Percentiles rank a stretch among this genome's conserved stretches.
Evolutionary conservation across 2,113 vertebrate genomes (phyloP).

Genomic region (Candoia aspera): DNA sequence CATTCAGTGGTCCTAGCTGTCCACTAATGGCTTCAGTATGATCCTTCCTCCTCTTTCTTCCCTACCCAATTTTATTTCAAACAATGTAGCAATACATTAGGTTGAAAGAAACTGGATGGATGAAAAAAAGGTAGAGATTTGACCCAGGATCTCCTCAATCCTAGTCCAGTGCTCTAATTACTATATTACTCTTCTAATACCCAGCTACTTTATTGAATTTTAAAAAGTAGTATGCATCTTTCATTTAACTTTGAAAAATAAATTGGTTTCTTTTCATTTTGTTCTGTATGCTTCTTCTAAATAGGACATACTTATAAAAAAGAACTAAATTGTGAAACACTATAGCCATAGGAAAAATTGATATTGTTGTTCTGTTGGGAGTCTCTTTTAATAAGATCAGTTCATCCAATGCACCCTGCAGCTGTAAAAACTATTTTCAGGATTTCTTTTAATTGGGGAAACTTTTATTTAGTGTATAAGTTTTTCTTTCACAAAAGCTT

Average conservation of each 20-base stretch:
- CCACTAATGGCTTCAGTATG: too few species aligned
- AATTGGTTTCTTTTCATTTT: neutral
- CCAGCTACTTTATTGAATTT: neutral
- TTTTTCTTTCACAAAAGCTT: neutral
- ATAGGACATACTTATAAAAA: neutral
- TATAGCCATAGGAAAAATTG: neutral
- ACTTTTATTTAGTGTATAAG: neutral
- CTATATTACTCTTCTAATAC: too few species aligned
- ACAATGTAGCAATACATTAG: too few species aligned
- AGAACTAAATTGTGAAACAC: neutral
- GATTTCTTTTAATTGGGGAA: slow-evolving; percentile 10
- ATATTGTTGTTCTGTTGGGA: neutral
- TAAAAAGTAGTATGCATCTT: neutral
- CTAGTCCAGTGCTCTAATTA: too few species aligned
- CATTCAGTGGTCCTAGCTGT: too few species aligned
- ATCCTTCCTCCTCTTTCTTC: too few species aligned
- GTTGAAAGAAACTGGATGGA: too few species aligned
- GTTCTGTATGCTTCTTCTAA: neutral
- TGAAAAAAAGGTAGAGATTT: too few species aligned
- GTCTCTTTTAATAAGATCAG: neutral
- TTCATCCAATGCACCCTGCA: neutral
- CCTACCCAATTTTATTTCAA: too few species aligned
- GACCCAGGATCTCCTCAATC: too few species aligned
- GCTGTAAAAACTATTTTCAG: neutral
- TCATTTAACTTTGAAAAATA: neutral